Evolutionary conservation across 2,113 vertebrate species (phyloP).

Genomic region (Ptilorrhoa leucosticta): DNA sequence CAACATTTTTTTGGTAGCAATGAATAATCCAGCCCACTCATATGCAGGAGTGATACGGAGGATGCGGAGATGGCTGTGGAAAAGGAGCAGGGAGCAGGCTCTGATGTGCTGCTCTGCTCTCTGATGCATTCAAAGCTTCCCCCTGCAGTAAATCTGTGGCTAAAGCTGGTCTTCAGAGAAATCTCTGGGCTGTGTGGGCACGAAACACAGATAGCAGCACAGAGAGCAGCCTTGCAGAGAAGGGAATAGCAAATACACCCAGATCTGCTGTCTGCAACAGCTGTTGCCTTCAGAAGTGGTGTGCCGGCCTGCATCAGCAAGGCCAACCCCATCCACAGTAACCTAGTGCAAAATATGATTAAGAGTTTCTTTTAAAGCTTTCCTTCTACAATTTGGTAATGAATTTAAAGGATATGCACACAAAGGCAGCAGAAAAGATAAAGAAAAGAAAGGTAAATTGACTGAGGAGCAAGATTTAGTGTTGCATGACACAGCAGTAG

Average conservation of each 20-base stretch:
- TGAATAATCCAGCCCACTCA: background rate
- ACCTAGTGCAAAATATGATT: background rate
- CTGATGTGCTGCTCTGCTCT: background rate
- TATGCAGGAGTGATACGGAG: fast-evolving
- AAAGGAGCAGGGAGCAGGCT: background rate
- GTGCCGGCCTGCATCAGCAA: background rate
- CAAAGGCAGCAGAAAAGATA: background rate
- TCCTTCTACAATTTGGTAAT: background rate
- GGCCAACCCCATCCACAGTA: background rate
- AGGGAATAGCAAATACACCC: background rate
- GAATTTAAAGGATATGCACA: background rate
- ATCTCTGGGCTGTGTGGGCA: background rate
- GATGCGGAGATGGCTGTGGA: background rate
- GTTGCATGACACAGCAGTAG: background rate
- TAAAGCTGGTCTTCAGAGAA: background rate
- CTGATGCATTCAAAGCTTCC: background rate
- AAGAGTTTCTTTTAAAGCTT: background rate
- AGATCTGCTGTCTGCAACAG: background rate
- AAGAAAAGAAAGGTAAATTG: background rate
- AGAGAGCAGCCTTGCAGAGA: background rate
- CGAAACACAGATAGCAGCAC: fast-evolving
- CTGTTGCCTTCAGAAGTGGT: fast-evolving
- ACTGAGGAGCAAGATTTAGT: background rate
- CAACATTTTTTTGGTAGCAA: background rate
- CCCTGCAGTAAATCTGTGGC: background rate